Evolutionary conservation across 1,140 invertebrate species (phyloP).

Genomic region (Sarcophaga bullata): DNA sequence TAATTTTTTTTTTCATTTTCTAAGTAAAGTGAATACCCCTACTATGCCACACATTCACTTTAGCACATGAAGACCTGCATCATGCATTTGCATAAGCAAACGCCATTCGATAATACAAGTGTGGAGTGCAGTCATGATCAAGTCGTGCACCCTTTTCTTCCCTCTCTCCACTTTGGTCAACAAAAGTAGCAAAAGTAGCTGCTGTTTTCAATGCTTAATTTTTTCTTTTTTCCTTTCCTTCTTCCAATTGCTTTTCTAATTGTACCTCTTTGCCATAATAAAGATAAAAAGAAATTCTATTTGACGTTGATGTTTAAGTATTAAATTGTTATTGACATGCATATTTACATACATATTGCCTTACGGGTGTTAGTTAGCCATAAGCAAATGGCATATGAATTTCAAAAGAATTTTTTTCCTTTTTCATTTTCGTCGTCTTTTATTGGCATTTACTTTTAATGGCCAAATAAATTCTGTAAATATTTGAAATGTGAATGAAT

Average conservation of each 20-base stretch:
- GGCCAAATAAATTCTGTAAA: no score
- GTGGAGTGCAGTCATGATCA: not conserved
- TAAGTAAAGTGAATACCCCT: not conserved
- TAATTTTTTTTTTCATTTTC: no score
- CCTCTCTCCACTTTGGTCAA: not conserved
- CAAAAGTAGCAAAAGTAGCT: not conserved
- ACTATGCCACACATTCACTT: not conserved
- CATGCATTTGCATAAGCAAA: conserved; percentile 6
- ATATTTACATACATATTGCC: no score
- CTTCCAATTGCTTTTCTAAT: not conserved
- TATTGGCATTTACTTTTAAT: no score
- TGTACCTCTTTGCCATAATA: not conserved
- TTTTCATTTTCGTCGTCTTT: no score
- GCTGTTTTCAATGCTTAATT: no score
- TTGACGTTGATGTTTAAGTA: not conserved
- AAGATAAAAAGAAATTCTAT: not conserved
- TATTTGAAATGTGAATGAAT: no score
- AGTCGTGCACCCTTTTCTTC: no score
- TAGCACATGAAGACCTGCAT: not conserved
- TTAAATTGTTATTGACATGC: conserved; percentile 24
- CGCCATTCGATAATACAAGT: not conserved
- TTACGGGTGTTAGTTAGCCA: no score
- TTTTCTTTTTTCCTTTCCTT: no score
- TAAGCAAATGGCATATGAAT: no score
- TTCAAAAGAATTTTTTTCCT: no score